Evolutionary conservation across 2,797 vertebrate genomes (phyloP).

Genomic region (Orientallactaga sibirica): DNA sequence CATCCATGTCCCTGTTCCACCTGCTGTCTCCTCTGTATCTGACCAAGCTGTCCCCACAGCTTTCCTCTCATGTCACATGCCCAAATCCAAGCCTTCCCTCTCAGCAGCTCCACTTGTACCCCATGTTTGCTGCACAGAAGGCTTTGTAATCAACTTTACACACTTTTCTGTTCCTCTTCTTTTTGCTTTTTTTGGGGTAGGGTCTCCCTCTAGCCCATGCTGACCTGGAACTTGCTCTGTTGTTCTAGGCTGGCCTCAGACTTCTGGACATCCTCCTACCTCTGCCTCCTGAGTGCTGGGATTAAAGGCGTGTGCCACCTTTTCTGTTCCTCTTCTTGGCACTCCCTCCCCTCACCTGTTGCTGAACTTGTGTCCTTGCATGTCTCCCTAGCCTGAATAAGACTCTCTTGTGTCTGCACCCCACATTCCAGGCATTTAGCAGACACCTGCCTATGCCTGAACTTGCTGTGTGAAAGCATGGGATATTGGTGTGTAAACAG

Average conservation of each 20-base stretch:
- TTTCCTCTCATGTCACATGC: constrained; percentile 2
- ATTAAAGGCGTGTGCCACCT: no score
- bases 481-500: fast-evolving
- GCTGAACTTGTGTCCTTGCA: neutral
- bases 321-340: neutral
- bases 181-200: no score
- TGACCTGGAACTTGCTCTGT: no score
- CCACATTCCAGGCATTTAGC: fast-evolving
- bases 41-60: neutral
- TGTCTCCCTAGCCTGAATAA: neutral
- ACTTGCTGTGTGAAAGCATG: fast-evolving
- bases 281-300: no score
- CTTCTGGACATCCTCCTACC: no score
- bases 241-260: no score
- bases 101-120: fast-evolving
- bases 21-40: neutral
- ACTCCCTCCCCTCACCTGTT: fast-evolving
- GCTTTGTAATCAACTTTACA: neutral
- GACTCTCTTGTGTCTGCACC: neutral
- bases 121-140: neutral
- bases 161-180: neutral
- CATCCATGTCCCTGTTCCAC: neutral
- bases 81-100: neutral
- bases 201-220: no score
- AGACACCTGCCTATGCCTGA: neutral